Percentiles rank a stretch among this genome's conserved stretches.
Evolutionary conservation across 2,888 invertebrate genomes (phyloP).

Genomic region (Xylophagus ater): DNA sequence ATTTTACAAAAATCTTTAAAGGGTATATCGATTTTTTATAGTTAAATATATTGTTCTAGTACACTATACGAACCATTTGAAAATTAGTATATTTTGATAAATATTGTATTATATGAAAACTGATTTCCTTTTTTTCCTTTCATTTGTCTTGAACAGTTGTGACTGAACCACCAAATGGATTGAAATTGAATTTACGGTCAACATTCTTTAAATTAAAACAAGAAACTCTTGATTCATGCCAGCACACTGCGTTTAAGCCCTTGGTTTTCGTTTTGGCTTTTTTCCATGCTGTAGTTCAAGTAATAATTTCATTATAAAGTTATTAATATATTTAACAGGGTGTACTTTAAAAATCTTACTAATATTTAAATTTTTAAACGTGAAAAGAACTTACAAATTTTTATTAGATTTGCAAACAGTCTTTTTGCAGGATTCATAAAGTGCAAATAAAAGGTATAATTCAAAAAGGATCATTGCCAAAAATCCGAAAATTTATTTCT

Average conservation of each 20-base stretch:
- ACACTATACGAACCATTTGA: background rate
- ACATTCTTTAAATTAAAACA: slow-evolving; percentile 78
- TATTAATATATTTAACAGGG: too few species aligned
- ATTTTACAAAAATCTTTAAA: slow-evolving; percentile 76
- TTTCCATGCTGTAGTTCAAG: slow-evolving; percentile 87
- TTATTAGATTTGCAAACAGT: too few species aligned
- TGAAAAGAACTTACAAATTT: too few species aligned
- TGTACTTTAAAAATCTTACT: too few species aligned
- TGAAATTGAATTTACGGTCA: slow-evolving; percentile 77
- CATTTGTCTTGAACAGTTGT: slow-evolving; percentile 66
- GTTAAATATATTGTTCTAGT: background rate
- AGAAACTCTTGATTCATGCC: slow-evolving; percentile 60
- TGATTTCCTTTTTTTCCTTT: slow-evolving; percentile 14
- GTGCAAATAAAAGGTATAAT: too few species aligned
- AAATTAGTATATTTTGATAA: background rate
- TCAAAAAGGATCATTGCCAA: too few species aligned
- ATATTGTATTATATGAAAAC: slow-evolving; percentile 2
- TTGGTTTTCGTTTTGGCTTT: slow-evolving; percentile 81
- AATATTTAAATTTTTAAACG: too few species aligned
- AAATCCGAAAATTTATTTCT: too few species aligned
- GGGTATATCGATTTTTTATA: slow-evolving; percentile 40
- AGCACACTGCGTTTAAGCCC: slow-evolving; percentile 65
- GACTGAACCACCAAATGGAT: slow-evolving; percentile 83
- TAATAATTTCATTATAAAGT: too few species aligned
- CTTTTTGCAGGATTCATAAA: too few species aligned